phyloP scores from a whole-genome alignment of 92 coral and sea anemone species.

The Phenganax subtilis region DNA sequence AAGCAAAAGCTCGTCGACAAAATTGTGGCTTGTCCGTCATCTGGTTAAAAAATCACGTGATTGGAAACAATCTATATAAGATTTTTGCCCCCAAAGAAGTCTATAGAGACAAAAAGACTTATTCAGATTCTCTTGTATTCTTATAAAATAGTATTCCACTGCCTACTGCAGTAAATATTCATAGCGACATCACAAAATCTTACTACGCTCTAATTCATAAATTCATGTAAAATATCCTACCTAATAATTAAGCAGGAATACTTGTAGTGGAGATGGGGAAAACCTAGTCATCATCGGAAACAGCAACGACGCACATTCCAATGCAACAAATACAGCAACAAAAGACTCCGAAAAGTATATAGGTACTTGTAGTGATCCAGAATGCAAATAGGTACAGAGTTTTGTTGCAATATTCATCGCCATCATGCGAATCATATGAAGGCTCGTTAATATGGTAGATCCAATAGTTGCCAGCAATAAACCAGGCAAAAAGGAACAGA shows the following conservation, averaged over 20 bases:
- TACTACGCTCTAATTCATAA: too few relatives aligned
- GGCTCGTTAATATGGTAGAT: conserved; percentile 72
- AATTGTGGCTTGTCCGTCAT: too few relatives aligned
- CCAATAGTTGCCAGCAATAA: conserved; percentile 95
- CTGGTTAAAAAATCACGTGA: too few relatives aligned
- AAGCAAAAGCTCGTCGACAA: too few relatives aligned
- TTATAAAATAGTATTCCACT: too few relatives aligned
- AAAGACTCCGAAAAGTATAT: conserved; percentile 55
- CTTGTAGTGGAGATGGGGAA: not conserved
- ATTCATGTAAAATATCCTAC: not conserved
- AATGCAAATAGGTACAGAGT: conserved; percentile 93
- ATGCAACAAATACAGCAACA: conserved; percentile 80
- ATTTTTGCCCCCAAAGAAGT: too few relatives aligned
- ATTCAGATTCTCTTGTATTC: too few relatives aligned
- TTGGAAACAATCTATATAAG: too few relatives aligned
- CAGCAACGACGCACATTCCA: conserved; percentile 71
- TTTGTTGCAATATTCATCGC: conserved; percentile 54
- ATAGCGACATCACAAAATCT: too few relatives aligned
- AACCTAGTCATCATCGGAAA: conserved; percentile 25
- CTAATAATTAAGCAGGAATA: not conserved
- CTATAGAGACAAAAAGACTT: too few relatives aligned
- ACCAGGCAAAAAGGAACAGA: conserved; percentile 83
- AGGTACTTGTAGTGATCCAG: conserved; percentile 82
- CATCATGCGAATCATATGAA: not conserved
- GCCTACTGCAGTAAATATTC: too few relatives aligned